Conservation (phyloP, 2,888 invertebrate species). For the Diarsia rubi region DNA sequence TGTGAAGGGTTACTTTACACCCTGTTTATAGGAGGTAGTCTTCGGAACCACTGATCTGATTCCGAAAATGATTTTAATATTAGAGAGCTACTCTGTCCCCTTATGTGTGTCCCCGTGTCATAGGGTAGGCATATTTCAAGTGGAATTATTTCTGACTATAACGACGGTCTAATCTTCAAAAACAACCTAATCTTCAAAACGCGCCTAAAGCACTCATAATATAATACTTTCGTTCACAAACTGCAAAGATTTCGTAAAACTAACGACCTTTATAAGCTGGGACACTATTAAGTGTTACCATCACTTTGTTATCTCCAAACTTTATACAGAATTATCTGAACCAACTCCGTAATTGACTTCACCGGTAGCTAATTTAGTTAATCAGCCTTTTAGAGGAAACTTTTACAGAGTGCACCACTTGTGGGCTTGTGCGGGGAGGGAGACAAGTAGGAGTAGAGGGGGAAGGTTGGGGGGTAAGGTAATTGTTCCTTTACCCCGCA, state of each 20-base stretch:
- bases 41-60: too few relatives aligned
- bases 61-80: too few relatives aligned
- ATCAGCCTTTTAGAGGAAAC: slow-evolving; percentile 62
- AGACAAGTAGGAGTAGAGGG: background rate
- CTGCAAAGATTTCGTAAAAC: slow-evolving; percentile 8
- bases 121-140: too few relatives aligned
- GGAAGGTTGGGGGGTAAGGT: slow-evolving; percentile 2
- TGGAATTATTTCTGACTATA: too few relatives aligned
- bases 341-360: slow-evolving; percentile 61
- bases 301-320: slow-evolving; percentile 45
- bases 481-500: slow-evolving; percentile 47
- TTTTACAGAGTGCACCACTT: slow-evolving; percentile 57
- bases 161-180: too few relatives aligned
- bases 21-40: too few relatives aligned
- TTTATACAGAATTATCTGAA: slow-evolving; percentile 59
- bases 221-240: background rate
- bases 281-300: slow-evolving; percentile 46
- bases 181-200: too few relatives aligned
- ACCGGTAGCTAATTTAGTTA: slow-evolving; percentile 59
- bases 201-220: too few relatives aligned
- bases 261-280: slow-evolving; percentile 3
- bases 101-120: too few relatives aligned
- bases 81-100: too few relatives aligned
- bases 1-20: too few relatives aligned
- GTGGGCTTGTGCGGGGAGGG: slow-evolving; percentile 15